A percentile compares a stretch with the other conserved stretches of the same genome.
These are phyloP conservation scores for Sarcophaga carnaria DNA, from an alignment of 2,888 invertebrate genomes.

Conservation along the genomic window DNA sequence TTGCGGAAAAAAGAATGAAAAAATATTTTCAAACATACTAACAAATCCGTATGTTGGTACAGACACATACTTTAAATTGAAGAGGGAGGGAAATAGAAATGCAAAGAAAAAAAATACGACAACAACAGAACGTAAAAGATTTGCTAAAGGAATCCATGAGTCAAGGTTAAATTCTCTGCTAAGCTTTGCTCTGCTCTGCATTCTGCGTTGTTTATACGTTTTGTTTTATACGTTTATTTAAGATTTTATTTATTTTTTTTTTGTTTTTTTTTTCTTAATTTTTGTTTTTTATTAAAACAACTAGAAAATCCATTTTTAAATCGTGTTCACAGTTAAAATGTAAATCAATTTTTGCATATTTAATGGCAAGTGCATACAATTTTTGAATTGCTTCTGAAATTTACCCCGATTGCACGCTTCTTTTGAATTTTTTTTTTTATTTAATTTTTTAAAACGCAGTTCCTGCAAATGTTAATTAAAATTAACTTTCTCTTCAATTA, in stretches of 20 bases:
- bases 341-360: conserved; percentile 5
- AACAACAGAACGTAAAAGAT: neutral
- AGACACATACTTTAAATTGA: neutral
- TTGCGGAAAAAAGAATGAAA: conserved; percentile 27
- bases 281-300: neutral
- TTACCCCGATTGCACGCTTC: neutral
- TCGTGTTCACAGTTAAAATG: neutral
- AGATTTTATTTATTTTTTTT: neutral
- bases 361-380: neutral
- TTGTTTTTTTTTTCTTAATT: conserved; percentile 5
- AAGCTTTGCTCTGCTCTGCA: neutral
- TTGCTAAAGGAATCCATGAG: conserved; percentile 51
- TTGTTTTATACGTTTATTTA: neutral
- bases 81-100: neutral
- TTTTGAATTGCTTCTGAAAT: too few species aligned
- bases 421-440: neutral
- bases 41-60: neutral
- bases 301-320: conserved; percentile 29
- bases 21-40: neutral
- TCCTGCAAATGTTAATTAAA: neutral
- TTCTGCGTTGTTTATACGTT: neutral
- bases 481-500: neutral
- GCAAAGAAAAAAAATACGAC: neutral
- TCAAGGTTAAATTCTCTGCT: conserved; percentile 44
- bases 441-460: neutral